Percentiles rank a stretch among this genome's conserved stretches.
Conservation (phyloP, 2,113 vertebrate genomes). For the Protobothrops flavoviridis region DNA sequence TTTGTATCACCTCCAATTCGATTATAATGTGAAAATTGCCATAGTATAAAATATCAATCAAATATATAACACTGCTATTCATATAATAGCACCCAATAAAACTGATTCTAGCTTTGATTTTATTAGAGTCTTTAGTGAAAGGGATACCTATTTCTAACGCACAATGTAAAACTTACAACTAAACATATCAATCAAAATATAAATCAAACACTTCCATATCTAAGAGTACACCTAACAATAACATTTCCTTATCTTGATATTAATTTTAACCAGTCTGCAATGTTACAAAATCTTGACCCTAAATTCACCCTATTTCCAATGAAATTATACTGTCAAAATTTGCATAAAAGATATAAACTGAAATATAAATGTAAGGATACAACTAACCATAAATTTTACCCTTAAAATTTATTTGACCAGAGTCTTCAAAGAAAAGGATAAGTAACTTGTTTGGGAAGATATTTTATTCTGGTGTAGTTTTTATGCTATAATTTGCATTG, state of each 20-base stretch:
- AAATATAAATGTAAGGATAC: neutral
- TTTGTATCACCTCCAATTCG: neutral
- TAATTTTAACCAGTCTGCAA: neutral
- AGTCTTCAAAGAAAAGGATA: neutral
- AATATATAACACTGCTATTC: neutral
- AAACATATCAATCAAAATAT: neutral
- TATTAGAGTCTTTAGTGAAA: neutral
- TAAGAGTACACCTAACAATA: neutral
- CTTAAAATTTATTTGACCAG: neutral
- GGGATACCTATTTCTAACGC: neutral
- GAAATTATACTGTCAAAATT: neutral
- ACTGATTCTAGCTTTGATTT: neutral
- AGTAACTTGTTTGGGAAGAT: neutral
- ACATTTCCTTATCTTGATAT: neutral
- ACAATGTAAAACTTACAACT: neutral
- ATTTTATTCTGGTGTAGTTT: neutral
- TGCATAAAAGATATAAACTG: neutral
- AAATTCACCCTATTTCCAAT: neutral
- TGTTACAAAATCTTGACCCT: neutral
- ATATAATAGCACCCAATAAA: neutral
- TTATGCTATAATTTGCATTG: neutral
- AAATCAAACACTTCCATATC: neutral
- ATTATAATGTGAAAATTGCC: neutral
- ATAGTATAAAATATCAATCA: neutral
- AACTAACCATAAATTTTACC: neutral